Evolutionary conservation across 2,797 vertebrate species (phyloP), one percentile per base, ranked within the genome.

Genomic region (Schizopygopsis malacanthus): DNA sequence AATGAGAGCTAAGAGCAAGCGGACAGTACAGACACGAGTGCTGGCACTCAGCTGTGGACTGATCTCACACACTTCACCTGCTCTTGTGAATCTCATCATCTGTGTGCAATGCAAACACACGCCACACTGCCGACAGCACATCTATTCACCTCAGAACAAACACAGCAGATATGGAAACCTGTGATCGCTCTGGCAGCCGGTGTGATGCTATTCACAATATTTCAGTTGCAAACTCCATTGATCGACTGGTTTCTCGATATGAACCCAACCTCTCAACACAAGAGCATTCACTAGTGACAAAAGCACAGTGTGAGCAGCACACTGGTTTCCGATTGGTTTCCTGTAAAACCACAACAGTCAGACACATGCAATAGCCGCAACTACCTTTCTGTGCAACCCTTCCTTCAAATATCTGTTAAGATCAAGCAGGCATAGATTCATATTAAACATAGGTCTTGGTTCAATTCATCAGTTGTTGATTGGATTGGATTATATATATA

Each of bases 271-370:
- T 22, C 54, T 43, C 15, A 6, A 37, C 56, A 61, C 70, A 52
- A 77, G 39, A 37, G 56, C 8, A 4, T 43, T 45, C 20, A 1
- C 70, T 22, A n/a, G 28, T 6, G 22, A 61, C 1, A 37, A 47
- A 75, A 37, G 33, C 8, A 6, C 61, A 18, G 4, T 20, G 33
- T 0, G 3, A 67, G 45, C 39, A 83, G 15, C n/a, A 82, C 79
- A 52, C 45, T 37, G 89, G 89, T 89, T 91, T 90, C 88, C 86
- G 54, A 43, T 80, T 86, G 85, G 54, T 90, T 90, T 92, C 92
- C 89, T 91, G 88, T 88, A 81, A 88, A 92, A 91, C 92, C 91
- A 82, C 91, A 93, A 88, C 69, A 89, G 65, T 54, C 3, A n/a
- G 28, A 63, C 63, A 43, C 56, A 72, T 3, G 75, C 52, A 45